phyloP scores from a whole-genome alignment of 2,797 vertebrate genomes.

The Triplophysa yarkandensis region DNA sequence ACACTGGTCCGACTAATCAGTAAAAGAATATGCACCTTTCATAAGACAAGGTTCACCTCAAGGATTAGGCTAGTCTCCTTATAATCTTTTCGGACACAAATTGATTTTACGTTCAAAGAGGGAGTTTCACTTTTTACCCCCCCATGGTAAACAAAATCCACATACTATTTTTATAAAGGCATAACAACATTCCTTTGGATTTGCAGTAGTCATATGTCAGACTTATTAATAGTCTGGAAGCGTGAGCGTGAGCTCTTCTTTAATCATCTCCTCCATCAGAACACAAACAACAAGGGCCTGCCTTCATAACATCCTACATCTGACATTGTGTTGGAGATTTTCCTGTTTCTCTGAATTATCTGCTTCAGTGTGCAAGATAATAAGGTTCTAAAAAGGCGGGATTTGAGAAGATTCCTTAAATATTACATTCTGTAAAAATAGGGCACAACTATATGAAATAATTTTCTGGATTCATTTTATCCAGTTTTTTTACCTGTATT shows the following conservation, averaged over 20 bases:
- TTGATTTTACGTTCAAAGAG: slow-evolving; percentile 26
- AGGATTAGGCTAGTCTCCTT: slow-evolving; percentile 7
- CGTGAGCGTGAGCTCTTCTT: slow-evolving; percentile 31
- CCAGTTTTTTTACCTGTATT: too few species aligned
- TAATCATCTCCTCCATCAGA: slow-evolving; percentile 54
- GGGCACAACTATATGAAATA: too few species aligned
- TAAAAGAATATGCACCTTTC: slow-evolving; percentile 18
- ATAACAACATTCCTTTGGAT: slow-evolving; percentile 19
- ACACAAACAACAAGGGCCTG: slow-evolving; percentile 40
- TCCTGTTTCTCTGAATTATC: slow-evolving; percentile 40
- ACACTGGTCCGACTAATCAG: slow-evolving; percentile 17
- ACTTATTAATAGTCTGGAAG: slow-evolving; percentile 46
- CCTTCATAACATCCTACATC: slow-evolving; percentile 47
- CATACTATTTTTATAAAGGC: slow-evolving; percentile 7
- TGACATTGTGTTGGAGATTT: slow-evolving; percentile 50
- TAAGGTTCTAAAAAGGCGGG: slow-evolving; percentile 49
- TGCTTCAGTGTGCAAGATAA: slow-evolving; percentile 44
- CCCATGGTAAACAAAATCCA: slow-evolving; percentile 20
- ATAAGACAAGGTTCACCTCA: slow-evolving; percentile 30
- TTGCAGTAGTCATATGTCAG: slow-evolving; percentile 37
- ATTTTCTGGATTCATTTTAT: too few species aligned
- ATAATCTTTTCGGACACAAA: slow-evolving; percentile 21
- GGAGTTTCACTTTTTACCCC: slow-evolving; percentile 13
- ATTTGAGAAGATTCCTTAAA: slow-evolving; percentile 47
- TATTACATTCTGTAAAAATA: too few species aligned